Conservation (phyloP, 1,140 invertebrate genomes). For the Copidosoma floridanum region DNA sequence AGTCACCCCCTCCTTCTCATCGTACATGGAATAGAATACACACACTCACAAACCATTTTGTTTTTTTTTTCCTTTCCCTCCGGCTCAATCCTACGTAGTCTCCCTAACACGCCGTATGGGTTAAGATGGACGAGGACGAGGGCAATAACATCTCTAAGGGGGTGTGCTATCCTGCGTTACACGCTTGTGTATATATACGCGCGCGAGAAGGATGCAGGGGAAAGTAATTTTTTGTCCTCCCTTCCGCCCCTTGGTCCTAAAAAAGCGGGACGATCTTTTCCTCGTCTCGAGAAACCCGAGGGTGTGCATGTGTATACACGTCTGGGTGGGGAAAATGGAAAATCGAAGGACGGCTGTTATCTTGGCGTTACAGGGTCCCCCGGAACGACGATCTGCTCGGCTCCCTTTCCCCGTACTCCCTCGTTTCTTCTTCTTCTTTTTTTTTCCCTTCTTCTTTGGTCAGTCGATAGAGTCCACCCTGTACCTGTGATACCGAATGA, state of each 20-base stretch:
- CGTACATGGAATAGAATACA: no score
- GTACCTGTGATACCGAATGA: no score
- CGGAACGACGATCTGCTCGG: no score
- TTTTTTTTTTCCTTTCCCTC: neutral
- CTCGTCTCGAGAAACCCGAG: neutral
- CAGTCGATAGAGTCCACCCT: no score
- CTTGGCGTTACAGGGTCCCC: constrained; percentile 6
- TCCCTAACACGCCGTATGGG: neutral
- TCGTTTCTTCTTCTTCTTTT: neutral
- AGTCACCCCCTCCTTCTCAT: no score
- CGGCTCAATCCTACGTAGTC: constrained; percentile 4
- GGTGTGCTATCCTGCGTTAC: neutral
- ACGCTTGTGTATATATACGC: neutral
- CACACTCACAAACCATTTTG: no score
- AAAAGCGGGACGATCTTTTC: neutral
- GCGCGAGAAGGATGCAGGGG: neutral
- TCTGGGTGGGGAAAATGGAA: constrained; percentile 14
- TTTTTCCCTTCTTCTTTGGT: neutral
- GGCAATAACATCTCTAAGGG: neutral
- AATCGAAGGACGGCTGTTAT: constrained; percentile 28
- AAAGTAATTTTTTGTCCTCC: neutral
- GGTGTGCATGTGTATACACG: neutral
- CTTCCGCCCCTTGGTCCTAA: no score
- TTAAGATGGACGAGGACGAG: neutral
- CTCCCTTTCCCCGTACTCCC: neutral